phyloP scores from a whole-genome alignment of 2,113 vertebrate species.

The Oreochromis aureus region DNA sequence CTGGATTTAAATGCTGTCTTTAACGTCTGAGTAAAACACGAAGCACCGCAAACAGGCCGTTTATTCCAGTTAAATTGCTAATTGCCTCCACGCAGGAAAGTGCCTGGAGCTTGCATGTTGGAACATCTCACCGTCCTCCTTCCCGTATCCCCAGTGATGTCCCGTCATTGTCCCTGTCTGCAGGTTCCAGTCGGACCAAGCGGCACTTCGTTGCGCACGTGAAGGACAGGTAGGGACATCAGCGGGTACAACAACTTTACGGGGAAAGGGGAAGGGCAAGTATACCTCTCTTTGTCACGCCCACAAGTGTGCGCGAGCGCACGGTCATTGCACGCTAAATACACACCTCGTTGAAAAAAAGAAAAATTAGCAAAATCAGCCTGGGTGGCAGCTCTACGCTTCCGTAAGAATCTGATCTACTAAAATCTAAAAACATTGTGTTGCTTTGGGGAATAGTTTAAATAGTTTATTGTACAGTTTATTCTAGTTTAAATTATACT shows the following conservation, averaged over 20 bases:
- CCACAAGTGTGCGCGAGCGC: neutral
- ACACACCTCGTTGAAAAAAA: neutral
- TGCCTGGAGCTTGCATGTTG: neutral
- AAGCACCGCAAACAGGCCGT: neutral
- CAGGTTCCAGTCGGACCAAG: neutral
- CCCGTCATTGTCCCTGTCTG: constrained; percentile 76
- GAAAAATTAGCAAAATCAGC: neutral
- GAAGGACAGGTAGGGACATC: neutral
- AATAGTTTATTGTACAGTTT: neutral
- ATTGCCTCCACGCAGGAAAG: neutral
- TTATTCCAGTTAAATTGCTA: neutral
- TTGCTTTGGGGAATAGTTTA: neutral
- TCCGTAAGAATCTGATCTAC: neutral
- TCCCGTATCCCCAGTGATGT: constrained; percentile 88
- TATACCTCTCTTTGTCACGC: constrained; percentile 37
- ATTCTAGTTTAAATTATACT: neutral
- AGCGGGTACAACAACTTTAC: constrained; percentile 10
- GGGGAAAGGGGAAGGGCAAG: constrained; percentile 19
- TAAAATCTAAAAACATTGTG: neutral
- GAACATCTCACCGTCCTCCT: constrained; percentile 82
- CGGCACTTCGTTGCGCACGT: neutral
- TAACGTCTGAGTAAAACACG: neutral
- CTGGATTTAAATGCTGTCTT: constrained; percentile 43
- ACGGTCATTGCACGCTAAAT: neutral
- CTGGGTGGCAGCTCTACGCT: no score